Percentiles rank a stretch among this genome's conserved stretches.
Evolutionary conservation across 2,888 invertebrate genomes (phyloP).

Genomic region (Onthophagus sagittarius): DNA sequence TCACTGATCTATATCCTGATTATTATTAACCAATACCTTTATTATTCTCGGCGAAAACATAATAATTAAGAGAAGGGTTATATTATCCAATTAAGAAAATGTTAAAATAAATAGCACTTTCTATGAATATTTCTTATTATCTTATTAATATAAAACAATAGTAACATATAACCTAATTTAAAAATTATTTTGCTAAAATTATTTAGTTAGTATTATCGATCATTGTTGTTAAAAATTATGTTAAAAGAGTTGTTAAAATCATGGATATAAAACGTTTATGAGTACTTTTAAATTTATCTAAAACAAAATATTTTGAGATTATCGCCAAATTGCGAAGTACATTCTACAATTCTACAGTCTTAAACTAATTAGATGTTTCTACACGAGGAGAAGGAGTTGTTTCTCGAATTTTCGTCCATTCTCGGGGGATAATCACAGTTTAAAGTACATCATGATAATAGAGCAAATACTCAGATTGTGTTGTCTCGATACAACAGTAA

Average conservation of each 20-base stretch:
- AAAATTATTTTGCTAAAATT: background rate
- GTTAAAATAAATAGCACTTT: no score
- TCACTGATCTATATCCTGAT: no score
- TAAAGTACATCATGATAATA: constrained; percentile 35
- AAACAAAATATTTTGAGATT: constrained; percentile 16
- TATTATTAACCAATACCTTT: no score
- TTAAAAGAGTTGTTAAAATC: background rate
- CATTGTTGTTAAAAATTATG: background rate
- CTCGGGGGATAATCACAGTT: constrained; percentile 41
- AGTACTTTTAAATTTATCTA: background rate
- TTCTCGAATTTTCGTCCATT: background rate
- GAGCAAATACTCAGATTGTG: constrained; percentile 22
- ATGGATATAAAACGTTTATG: no score
- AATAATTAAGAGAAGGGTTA: no score
- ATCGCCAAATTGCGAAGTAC: constrained; percentile 6
- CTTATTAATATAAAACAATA: no score
- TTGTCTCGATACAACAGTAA: background rate
- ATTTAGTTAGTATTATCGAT: background rate
- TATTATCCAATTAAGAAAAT: no score
- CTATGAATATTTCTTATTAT: no score
- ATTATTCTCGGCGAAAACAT: no score
- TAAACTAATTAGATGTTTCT: background rate
- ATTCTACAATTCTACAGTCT: background rate
- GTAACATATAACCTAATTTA: no score
- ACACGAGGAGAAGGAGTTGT: background rate